Evolutionary conservation across 2,113 vertebrate species (phyloP).

Genomic region (Hiodon alosoides): DNA sequence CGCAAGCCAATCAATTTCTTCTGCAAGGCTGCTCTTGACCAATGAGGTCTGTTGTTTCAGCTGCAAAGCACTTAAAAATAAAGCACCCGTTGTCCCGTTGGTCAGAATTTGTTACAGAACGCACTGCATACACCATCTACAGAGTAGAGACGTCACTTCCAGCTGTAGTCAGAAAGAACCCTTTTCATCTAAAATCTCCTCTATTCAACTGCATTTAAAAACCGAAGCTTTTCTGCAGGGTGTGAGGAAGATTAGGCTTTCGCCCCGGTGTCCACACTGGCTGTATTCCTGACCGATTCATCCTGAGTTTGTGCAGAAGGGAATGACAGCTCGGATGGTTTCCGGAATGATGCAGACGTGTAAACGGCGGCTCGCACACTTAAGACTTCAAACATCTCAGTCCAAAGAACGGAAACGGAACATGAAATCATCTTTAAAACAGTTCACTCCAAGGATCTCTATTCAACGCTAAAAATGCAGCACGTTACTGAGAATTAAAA

Average conservation of each 20-base stretch:
- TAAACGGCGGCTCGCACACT: slow-evolving; percentile 71
- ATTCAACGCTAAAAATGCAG: slow-evolving; percentile 58
- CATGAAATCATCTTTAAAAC: slow-evolving; percentile 54
- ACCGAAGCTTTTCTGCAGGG: not conserved
- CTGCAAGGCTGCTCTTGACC: not conserved
- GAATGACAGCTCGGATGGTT: slow-evolving; percentile 77
- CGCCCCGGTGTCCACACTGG: slow-evolving; percentile 35
- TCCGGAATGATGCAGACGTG: slow-evolving; percentile 79
- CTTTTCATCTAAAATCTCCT: not conserved
- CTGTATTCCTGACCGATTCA: slow-evolving; percentile 72
- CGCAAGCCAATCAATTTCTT: slow-evolving; percentile 1
- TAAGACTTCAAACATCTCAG: slow-evolving; percentile 77
- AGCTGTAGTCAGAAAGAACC: not conserved
- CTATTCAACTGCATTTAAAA: not conserved
- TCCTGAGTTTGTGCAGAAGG: slow-evolving; percentile 77
- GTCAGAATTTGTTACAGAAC: not conserved
- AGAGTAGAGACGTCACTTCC: slow-evolving; percentile 2
- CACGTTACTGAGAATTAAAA: slow-evolving; percentile 61
- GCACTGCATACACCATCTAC: not conserved
- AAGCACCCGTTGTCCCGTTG: not conserved
- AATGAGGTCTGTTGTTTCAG: not conserved
- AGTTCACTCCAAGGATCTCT: slow-evolving; percentile 35
- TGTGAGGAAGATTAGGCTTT: not conserved
- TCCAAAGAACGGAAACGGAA: slow-evolving; percentile 45
- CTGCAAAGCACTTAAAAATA: not conserved